A percentile compares a stretch with the other conserved stretches of the same genome.
Conservation (phyloP, 2,113 vertebrate genomes). For the Speoplatyrhinus poulsoni region DNA sequence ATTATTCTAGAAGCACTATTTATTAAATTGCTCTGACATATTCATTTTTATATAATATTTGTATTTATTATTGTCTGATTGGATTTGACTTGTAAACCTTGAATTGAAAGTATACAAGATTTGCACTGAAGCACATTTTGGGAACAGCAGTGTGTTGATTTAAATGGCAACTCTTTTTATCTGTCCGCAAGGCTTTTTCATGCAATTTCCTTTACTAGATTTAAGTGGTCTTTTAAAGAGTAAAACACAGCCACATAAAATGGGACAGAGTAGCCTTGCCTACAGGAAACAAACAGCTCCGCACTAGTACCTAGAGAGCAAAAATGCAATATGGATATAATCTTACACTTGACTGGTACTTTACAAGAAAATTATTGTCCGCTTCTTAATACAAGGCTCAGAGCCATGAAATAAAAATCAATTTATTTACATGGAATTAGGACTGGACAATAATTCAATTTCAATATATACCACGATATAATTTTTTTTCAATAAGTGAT, state of each 20-base stretch:
- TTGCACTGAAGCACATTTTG: slow-evolving; percentile 39
- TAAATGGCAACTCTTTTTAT: slow-evolving; percentile 54
- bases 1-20: slow-evolving; percentile 38
- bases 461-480: no score
- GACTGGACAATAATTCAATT: no score
- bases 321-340: slow-evolving; percentile 56
- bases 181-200: slow-evolving; percentile 51
- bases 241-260: slow-evolving; percentile 41
- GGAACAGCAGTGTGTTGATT: slow-evolving; percentile 42
- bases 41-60: background rate
- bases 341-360: slow-evolving; percentile 59
- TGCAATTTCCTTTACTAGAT: slow-evolving; percentile 49
- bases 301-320: slow-evolving; percentile 38
- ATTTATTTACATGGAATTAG: slow-evolving; percentile 24
- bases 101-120: slow-evolving; percentile 28
- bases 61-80: slow-evolving; percentile 15
- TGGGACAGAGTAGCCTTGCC: slow-evolving; percentile 43
- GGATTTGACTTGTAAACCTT: slow-evolving; percentile 25
- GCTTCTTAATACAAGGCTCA: slow-evolving; percentile 49
- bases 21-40: slow-evolving; percentile 32
- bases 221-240: slow-evolving; percentile 44
- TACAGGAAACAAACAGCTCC: slow-evolving; percentile 37
- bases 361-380: slow-evolving; percentile 57
- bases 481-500: no score
- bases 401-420: slow-evolving; percentile 44